These are phyloP conservation scores for Alcis repandata DNA, from an alignment of 2,888 invertebrate genomes.

Conservation along the genomic window DNA sequence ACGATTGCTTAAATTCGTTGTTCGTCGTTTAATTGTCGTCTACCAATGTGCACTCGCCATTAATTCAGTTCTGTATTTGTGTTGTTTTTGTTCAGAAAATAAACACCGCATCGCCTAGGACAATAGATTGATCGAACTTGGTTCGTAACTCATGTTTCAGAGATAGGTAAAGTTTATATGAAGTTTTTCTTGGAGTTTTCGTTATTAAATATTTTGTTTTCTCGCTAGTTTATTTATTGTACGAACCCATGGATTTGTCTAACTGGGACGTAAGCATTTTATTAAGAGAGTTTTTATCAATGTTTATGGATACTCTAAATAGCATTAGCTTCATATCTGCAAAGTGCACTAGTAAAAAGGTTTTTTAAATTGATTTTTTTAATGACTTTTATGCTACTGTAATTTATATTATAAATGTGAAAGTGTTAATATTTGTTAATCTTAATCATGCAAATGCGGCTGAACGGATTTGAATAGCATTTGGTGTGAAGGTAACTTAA, in stretches of 20 bases:
- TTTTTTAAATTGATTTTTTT: too few species aligned
- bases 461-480: too few species aligned
- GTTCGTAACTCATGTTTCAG: conserved; percentile 13
- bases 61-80: conserved; percentile 40
- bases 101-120: conserved; percentile 25
- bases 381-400: too few species aligned
- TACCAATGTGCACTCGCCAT: background rate
- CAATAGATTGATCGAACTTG: conserved; percentile 22
- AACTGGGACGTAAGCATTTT: background rate
- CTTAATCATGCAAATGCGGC: too few species aligned
- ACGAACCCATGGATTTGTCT: background rate
- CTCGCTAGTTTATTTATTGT: background rate
- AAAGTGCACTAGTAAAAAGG: too few species aligned
- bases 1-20: background rate
- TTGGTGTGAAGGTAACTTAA: too few species aligned
- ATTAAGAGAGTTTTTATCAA: too few species aligned
- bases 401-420: too few species aligned
- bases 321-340: too few species aligned
- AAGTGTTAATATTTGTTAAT: too few species aligned
- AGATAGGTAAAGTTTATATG: background rate
- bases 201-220: background rate
- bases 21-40: background rate
- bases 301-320: too few species aligned
- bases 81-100: conserved; percentile 32
- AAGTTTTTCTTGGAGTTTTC: conserved; percentile 2